Conservation (phyloP, 2,797 vertebrate species). For the Esox masquinongy region DNA sequence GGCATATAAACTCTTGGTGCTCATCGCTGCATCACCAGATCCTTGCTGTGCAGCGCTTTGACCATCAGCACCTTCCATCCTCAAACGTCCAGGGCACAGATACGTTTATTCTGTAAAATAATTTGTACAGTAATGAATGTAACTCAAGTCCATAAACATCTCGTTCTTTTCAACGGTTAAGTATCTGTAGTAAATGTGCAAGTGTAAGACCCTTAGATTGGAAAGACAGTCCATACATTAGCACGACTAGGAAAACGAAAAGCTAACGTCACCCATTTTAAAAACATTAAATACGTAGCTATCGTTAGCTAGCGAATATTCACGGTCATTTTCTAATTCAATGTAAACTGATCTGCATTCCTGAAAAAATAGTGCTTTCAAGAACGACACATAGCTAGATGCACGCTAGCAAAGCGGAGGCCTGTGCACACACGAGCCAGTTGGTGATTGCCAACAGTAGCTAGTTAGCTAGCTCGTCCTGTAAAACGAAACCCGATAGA, state of each 20-base stretch:
- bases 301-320: not conserved
- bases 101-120: not conserved
- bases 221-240: not conserved
- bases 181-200: no score
- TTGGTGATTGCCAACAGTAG: not conserved
- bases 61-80: not conserved
- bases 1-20: conserved; percentile 79
- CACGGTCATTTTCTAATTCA: not conserved
- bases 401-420: not conserved
- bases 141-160: not conserved
- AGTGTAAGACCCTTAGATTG: not conserved
- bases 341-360: no score
- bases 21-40: conserved; percentile 52
- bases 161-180: no score
- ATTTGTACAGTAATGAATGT: no score
- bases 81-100: not conserved
- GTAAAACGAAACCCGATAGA: not conserved
- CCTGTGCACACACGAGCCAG: not conserved
- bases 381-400: not conserved
- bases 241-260: not conserved
- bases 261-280: not conserved
- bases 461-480: not conserved
- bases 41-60: not conserved
- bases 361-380: no score
- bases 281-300: not conserved